Evolutionary conservation across 2,797 vertebrate genomes (phyloP), one percentile per base, ranked within the genome.

Genomic region (Sebastes reedi): DNA sequence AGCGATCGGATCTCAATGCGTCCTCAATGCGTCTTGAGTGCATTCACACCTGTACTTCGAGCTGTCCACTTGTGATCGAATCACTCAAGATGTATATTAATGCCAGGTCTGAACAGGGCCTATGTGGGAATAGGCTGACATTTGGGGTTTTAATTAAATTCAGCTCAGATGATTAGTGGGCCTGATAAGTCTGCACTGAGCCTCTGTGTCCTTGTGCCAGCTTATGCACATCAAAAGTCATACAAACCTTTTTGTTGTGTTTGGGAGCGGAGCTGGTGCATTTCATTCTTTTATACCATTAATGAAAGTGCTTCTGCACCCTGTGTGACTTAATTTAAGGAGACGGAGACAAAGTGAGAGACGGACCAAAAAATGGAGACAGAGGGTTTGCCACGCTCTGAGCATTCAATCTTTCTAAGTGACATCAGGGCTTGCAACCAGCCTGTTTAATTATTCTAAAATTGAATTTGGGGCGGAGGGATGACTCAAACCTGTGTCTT

Each of bases 101-200:
- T 65, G 13, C 34, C 62, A 25, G 22, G 34, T 65, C 62, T 65
- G 62, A 42, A 25, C 62, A 10, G 13, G 34, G 62, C 24, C 64
- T 60, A 52, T 39, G 27, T 68, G 79, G 78, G 75, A 81, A 82
- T 32, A 18, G 54, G 10, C 16, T 88, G 92, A 87, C 84, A 90
- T 92, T 91, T 88, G 70, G 20, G 61, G 58, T 86, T 93, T 88
- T 91, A 94, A 94, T 94, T 89, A 91, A 84, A 87, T 82, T 87
- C 73, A 73, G 79, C 77, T 84, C 62, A 61, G 81, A 87, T 91
- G 86, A 93, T 93, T 88, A 86, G 77, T 70, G 73, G 46, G 70
- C 65, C 77, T 72, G 81, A 87, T 89, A 87, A 89, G 76, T 77
- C 81, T 82, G 62, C 50, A 20, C 61, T 77, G 70, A 84, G 60